Evolutionary conservation across 2,888 invertebrate species (phyloP).

Genomic region (Amphimallon solstitiale): DNA sequence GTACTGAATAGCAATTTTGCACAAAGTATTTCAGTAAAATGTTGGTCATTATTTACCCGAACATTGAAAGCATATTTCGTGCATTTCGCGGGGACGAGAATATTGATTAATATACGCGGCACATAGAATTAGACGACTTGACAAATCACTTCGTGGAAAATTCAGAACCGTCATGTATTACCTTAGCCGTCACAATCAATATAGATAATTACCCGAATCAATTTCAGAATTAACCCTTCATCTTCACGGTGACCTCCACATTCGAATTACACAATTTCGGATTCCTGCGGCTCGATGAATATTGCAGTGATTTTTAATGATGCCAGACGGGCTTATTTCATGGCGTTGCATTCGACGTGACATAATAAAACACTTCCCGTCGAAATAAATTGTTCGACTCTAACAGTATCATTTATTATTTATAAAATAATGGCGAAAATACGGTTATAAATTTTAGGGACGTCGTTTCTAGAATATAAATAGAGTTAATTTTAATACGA

Average conservation of each 20-base stretch:
- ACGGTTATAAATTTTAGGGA: slow-evolving; percentile 21
- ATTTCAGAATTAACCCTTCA: slow-evolving; percentile 25
- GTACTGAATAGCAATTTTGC: no score
- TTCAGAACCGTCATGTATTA: slow-evolving; percentile 20
- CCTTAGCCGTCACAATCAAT: slow-evolving; percentile 15
- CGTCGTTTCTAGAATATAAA: no score
- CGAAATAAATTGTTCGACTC: slow-evolving; percentile 13
- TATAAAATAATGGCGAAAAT: slow-evolving; percentile 26
- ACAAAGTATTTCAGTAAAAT: no score
- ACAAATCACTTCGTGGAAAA: slow-evolving; percentile 30
- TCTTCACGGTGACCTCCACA: background rate
- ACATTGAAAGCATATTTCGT: no score
- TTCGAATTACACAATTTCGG: background rate
- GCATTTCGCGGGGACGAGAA: background rate
- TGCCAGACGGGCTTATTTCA: background rate
- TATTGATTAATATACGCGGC: slow-evolving; percentile 3
- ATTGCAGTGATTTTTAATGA: slow-evolving; percentile 10
- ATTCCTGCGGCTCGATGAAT: background rate
- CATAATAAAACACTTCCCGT: slow-evolving; percentile 28
- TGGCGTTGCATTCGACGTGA: slow-evolving; percentile 9
- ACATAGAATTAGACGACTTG: slow-evolving; percentile 7
- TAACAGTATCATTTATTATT: slow-evolving; percentile 22
- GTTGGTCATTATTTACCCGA: no score
- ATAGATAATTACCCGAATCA: slow-evolving; percentile 26
- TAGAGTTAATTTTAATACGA: no score